Evolutionary conservation across 2,797 vertebrate species (phyloP), one percentile per base, ranked within the genome.

Genomic region (Periparus ater): DNA sequence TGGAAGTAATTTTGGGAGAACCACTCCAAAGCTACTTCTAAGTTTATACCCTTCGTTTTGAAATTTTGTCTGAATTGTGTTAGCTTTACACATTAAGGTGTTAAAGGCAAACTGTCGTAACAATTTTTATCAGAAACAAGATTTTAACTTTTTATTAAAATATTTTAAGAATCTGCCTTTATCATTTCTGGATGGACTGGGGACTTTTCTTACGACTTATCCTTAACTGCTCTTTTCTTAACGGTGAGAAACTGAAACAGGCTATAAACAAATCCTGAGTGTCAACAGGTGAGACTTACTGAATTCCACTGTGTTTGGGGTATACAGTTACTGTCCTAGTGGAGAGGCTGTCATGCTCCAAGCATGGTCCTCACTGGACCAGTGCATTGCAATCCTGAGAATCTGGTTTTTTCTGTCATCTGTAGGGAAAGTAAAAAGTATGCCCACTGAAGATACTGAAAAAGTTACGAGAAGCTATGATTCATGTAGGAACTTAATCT

Each of bases 21-120:
- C 98, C 99, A 0, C 98, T 99, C 42, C 99, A 99, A 97, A 98
- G 98, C 97, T 99, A 99, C 98, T 99, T 99, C 96, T 99, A 96
- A 98, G 12, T 74, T 70, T 62, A 80, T 44, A 40, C 36, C 70
- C 25, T 81, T 70, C 9, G 12, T 68, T 91, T 72, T 92, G 40
- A 38, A 6, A 47, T 62, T 61, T 73, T 85, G 20, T 90, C 73
- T 73, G 63, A 72, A 45, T 22, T 2, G 2, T 18, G 30, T 78
- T 61, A 74, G 36, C 25, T 62, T 82, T 27, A 51, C 13, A 44
- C 6, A 9, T 60, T 73, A 19, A n/a, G 47, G 15, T 61, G 30
- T 45, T 68, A 47, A 4, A 60, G 45, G 44, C 61, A 92, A 81
- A 75, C n/a, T 61, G 27, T 83, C 45, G 3, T 68, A 65, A n/a